Base-by-base conservation (phyloP, 2,113 vertebrate species). In the Megalops atlanticus region DNA sequence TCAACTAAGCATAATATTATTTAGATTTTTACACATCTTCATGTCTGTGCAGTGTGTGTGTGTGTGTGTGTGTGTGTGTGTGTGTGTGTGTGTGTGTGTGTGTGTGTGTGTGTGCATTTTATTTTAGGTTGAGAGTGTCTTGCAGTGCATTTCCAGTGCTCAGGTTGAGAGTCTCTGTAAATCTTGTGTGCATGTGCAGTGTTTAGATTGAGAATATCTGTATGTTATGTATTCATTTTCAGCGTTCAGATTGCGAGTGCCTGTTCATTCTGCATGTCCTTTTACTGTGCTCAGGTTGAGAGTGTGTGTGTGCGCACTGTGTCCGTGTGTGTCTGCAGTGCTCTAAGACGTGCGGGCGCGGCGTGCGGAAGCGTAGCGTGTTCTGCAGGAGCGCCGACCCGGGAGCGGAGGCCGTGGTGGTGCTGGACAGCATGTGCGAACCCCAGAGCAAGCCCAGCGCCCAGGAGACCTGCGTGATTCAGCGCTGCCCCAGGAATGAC, bases 281-380 rank as follows among this genome's bases (percentile, higher is more conserved):
- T 15, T 58, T 69, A 4, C 80, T 39, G 35, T 11, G 3, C 39
- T 31, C 4, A 43, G 49, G 18, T 15, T 52, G 47, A 21, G 75
- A 71, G 64, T 82, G 80, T 79, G 38, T 68, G 4, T 27, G 38
- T 68, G 4, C 18, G 15, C 5, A 7, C 1, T 47, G 31, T 33
- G 24, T 80, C 39, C 64, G 38, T 64, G 3, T 77, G 33, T 85
- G 74, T 24, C 31, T 1, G 0, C 91, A 97, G 96, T 97, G 96
- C 87, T 97, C 96, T 0, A 92, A 91, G 33, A 95, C 94, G 82
- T 97, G 96, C 71, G 96, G 96, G 27, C 95, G 92, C 76, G 96
- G 96, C 1, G 84, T 94, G 90, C 93, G 84, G 85, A 96, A 94
- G 87, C 91, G 96, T 81, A 80, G 89, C 0, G 94, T 96, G 84